Base-by-base conservation (phyloP, 1,140 invertebrate genomes). In the Drosophila erecta region DNA sequence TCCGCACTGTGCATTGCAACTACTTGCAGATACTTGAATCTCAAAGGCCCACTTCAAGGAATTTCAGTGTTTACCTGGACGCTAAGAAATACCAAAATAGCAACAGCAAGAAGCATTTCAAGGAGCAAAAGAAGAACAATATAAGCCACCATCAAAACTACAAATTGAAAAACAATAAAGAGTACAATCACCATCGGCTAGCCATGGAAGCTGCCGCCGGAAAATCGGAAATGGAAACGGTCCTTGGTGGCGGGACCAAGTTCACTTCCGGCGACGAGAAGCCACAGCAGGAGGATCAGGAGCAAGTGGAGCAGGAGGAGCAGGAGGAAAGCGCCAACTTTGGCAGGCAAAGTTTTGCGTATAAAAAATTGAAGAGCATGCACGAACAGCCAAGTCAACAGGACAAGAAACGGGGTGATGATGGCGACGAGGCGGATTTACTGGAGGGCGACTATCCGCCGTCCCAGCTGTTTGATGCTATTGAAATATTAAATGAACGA, bases 401-500 rank as follows among this genome's bases (percentile, higher is more conserved):
- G 57, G 70, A 20, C 47, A 40, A 17, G 40, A 56, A 41, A 27
- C 22, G 35, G 14, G 62, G 33, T 2, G 69, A 57, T 22, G 47
- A 35, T 50, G 59, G n/a, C 24, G 37, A 55, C 14, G 35, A 37
- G 17, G 37, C 4, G 14, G 24, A 27, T 30, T 43, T 43, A 10
- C 27, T 69, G 5, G 50, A 58, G 53, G 49, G 8, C 1, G 30
- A 71, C n/a, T 51, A 51, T 15, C 49, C 47, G 3, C 20, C 47
- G 44, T 65, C 64, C 30, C 78, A 87, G 65, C 75, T 78, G 75
- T 78, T 89, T 51, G 77, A 81, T 79, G 78, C 83, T 54, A 89
- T 87, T 87, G 83, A 81, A 87, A 87, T 81, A 87, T 87, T 87
- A 87, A 87, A 87, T 66, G 83, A 81, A 87, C 83, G 79, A 71